Base-by-base conservation (phyloP, 2,113 vertebrate genomes). In the Leucopternis melanops region DNA sequence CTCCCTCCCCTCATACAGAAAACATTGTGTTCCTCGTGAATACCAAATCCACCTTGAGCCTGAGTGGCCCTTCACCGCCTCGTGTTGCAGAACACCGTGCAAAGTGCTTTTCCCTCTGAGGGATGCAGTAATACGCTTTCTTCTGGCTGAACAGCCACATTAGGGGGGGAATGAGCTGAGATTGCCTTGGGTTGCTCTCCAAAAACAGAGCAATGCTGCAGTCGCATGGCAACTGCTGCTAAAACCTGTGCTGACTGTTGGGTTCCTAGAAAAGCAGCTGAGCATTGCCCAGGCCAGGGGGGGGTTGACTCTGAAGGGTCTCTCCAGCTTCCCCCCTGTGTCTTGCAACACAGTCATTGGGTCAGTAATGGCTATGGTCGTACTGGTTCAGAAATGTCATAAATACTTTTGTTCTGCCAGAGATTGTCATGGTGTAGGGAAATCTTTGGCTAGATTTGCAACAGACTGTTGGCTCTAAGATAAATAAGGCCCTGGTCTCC, bases 351-450 rank as follows among this genome's bases (percentile, higher is more conserved):
- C 36, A 23, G 47, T 45, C 20, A 7, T 8, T 62, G 54, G 11
- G 7, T 83, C 67, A 52, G 9, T 65, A 36, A 40, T 27, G 16
- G 18, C 62, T 52, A 3, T 2, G 9, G 16, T 52, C 3, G 0
- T 80, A 11, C 44, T 2, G 3, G 3, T 67, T 16, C 0, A 0
- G 38, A 85, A 71, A 58, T 3, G 2, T 13, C 5, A 5, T 26
- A 42, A 86, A 22, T 62, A 18, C 2, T 47, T 57, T 23, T 63
- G 20, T 45, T 31, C 32, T 61, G 49, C 17, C 11, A 10, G n/a
- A 72, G 38, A 16, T 58, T 54, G 11, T 34, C 4, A 2, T 11
- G 50, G 5, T 45, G 19, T 26, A 67, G 32, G 18, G 61, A 66
- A 82, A 34, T 54, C 11, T 88, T 70, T 34, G 34, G 8, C 34